Evolutionary conservation across 2,797 vertebrate genomes (phyloP), one percentile per base, ranked within the genome.

Genomic region (Emydoidea blandingii): DNA sequence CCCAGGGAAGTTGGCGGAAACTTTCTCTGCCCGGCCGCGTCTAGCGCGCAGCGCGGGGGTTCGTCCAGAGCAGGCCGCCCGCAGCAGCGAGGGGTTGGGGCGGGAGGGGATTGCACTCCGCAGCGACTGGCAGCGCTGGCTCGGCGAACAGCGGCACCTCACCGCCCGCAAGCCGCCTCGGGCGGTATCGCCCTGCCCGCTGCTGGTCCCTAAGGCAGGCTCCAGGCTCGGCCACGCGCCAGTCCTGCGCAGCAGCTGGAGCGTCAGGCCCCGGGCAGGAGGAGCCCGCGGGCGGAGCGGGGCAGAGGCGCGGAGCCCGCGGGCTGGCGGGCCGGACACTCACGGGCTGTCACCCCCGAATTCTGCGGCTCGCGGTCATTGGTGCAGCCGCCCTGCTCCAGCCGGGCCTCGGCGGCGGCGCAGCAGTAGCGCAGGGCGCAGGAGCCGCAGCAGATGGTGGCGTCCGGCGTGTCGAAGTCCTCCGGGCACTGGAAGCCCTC

Each of bases 401-500:
- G 97, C 2, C 99, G 98, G 5, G 99, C 99, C 94, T 99, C 99
- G 80, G 97, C 97, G 11, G 99, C 98, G 1, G 99, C 99, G 98
- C 99, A 99, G 97, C 99, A 99, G 94, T 99, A 99, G 65, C 99
- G 99, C 96, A 99, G 98, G 15, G 99, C 97, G 98, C 99, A 99
- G 8, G 99, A 99, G 83, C 99, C 99, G 97, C 99, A 99, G 98
- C 99, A 99, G 97, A 99, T 99, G 47, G 99, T 99, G 96, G 99
- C 99, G 96, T 99, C 99, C 97, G 95, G 94, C 23, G 99, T 99
- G 97, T 99, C 99, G 97, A 99, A 99, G 98, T 99, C 99, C 98
- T 99, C 99, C 21, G 99, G 99, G 97, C 99, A 99, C 97, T 99
- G 99, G 97, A 99, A 99, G 18, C 99, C 99, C 3, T 99, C 99